A percentile compares a stretch with the other conserved stretches of the same genome.
Conservation (phyloP, 1,140 invertebrate genomes). For the Cotesia chilonis region DNA sequence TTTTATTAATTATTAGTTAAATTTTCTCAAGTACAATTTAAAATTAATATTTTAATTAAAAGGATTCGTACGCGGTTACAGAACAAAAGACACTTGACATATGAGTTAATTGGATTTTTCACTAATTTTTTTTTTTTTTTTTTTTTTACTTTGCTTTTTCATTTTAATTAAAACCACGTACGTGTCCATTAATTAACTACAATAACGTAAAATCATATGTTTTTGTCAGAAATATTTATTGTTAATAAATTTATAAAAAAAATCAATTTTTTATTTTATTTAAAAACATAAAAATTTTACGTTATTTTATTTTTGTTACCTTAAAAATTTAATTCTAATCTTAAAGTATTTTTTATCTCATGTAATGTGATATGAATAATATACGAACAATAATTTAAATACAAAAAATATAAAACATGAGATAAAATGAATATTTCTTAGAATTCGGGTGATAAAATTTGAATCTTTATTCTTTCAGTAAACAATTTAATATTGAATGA, state of each 20-base stretch:
- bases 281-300: slow-evolving; percentile 4
- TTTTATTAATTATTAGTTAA: slow-evolving; percentile 35
- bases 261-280: not conserved
- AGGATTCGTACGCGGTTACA: slow-evolving; percentile 19
- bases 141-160: not conserved
- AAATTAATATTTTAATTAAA: not conserved
- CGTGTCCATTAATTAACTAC: slow-evolving; percentile 7
- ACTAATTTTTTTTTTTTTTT: not conserved
- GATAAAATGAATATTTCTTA: slow-evolving; percentile 5
- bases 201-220: slow-evolving; percentile 12
- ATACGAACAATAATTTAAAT: not conserved
- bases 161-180: slow-evolving; percentile 7
- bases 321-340: not conserved
- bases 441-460: not conserved
- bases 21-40: not conserved
- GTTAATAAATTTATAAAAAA: slow-evolving; percentile 16
- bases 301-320: not conserved
- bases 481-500: too few relatives aligned
- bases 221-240: not conserved
- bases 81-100: not conserved
- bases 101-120: slow-evolving; percentile 1
- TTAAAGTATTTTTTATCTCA: not conserved
- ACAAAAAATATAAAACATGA: slow-evolving; percentile 18
- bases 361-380: too few relatives aligned
- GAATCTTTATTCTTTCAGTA: not conserved